These are phyloP conservation scores for Felis catus DNA, from an alignment of 2,113 vertebrate species.

Conservation along the genomic window F.catus_Fca126_mat1.0 CM031413.1:2079001-2079500, in stretches of 20 bases:
- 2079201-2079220: not conserved
- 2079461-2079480: not conserved
- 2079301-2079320: not conserved
- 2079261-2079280: not conserved
- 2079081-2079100: too few relatives aligned
- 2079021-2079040: too few relatives aligned
- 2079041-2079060: too few relatives aligned
- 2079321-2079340: not conserved
- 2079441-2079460: not conserved
- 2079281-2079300: not conserved
- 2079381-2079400: not conserved
- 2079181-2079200: not conserved
- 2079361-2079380: not conserved
- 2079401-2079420: not conserved
- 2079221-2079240: not conserved
- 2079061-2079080: too few relatives aligned
- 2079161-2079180: too few relatives aligned
- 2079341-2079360: not conserved
- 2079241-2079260: not conserved
- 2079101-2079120: too few relatives aligned
- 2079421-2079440: not conserved
- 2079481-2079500: not conserved
- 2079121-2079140: too few relatives aligned
- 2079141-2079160: too few relatives aligned
- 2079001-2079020: too few relatives aligned